Evolutionary conservation across 1,140 invertebrate genomes (phyloP).

Genomic region (Papilio glaucus): DNA sequence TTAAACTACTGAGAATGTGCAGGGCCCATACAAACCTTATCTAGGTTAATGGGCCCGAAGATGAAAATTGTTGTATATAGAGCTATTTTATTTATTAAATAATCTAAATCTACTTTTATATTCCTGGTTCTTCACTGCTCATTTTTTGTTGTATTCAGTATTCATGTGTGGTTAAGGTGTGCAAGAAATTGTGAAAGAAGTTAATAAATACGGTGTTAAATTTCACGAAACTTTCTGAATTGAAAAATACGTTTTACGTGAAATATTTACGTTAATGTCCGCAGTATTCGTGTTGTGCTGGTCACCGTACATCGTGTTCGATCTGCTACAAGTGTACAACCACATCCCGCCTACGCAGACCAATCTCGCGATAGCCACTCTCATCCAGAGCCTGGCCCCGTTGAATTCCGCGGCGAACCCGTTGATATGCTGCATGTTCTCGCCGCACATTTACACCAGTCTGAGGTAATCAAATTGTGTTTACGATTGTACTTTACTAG

Average conservation of each 20-base stretch:
- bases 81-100: too few species aligned
- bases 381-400: constrained; percentile 96
- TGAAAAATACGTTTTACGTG: too few species aligned
- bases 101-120: too few species aligned
- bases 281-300: constrained; percentile 97
- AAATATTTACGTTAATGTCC: constrained; percentile 28
- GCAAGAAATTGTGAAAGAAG: too few species aligned
- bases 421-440: constrained; percentile 96
- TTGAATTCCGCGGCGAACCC: constrained; percentile 97
- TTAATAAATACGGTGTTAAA: too few species aligned
- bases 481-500: background rate
- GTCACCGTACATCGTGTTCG: constrained; percentile 97
- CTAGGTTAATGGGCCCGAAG: too few species aligned
- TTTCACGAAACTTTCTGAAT: background rate
- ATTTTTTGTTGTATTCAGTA: too few species aligned
- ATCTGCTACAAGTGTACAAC: constrained; percentile 95
- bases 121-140: too few species aligned
- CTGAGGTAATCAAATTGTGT: constrained; percentile 55
- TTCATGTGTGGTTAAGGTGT: too few species aligned
- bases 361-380: constrained; percentile 92
- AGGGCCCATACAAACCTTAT: too few species aligned
- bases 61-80: too few species aligned
- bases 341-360: constrained; percentile 91
- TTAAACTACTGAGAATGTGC: too few species aligned
- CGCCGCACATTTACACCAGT: constrained; percentile 72